phyloP scores from a whole-genome alignment of 2,888 invertebrate species.

The Sinohyriopsis cumingii region DNA sequence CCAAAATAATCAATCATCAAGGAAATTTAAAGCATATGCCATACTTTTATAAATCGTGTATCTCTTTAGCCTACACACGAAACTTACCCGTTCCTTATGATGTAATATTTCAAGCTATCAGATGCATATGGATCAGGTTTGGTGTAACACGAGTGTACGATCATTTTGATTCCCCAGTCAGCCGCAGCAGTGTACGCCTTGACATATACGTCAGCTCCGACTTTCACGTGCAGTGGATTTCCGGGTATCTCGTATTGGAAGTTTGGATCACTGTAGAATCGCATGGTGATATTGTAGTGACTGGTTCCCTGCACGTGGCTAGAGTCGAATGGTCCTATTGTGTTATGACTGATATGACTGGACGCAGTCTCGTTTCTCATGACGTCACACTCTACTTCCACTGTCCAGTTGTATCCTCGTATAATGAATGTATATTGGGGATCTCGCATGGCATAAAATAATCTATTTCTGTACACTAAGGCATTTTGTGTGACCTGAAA shows the following conservation, averaged over 20 bases:
- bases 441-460: conserved; percentile 40
- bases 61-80: too few species aligned
- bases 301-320: conserved; percentile 16
- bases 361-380: conserved; percentile 15
- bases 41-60: too few species aligned
- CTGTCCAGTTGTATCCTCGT: conserved; percentile 23
- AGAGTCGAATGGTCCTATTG: neutral
- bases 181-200: conserved; percentile 23
- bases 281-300: conserved; percentile 25
- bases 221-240: conserved; percentile 17
- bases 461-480: conserved; percentile 27
- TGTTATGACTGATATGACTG: conserved; percentile 7
- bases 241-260: conserved; percentile 18
- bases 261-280: conserved; percentile 25
- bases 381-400: conserved; percentile 32
- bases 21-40: too few species aligned
- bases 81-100: conserved; percentile 29
- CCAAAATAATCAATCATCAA: too few species aligned
- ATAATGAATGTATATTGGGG: conserved; percentile 26
- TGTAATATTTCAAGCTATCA: conserved; percentile 20
- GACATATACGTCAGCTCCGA: conserved; percentile 34
- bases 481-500: conserved; percentile 14
- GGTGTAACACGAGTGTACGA: conserved; percentile 27
- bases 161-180: conserved; percentile 35
- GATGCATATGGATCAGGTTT: conserved; percentile 18